Evolutionary conservation across 1,140 invertebrate species (phyloP).

Genomic region (Ips nitidus): DNA sequence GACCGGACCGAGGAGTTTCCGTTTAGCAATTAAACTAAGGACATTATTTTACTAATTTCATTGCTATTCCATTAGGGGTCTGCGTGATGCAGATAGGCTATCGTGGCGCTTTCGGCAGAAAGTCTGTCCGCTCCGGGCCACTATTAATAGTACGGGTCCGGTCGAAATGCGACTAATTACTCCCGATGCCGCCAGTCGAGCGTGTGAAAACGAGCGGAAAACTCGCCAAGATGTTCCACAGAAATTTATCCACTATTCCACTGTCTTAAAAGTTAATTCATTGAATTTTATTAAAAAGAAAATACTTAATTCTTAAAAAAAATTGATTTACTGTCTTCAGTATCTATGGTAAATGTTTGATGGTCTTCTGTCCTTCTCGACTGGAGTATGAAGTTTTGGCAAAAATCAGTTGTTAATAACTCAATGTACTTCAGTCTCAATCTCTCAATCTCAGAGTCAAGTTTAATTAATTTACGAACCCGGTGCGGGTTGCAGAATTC

Average conservation of each 20-base stretch:
- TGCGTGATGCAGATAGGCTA: constrained; percentile 51
- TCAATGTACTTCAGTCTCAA: no score
- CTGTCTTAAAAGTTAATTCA: no score
- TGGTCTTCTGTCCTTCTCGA: no score
- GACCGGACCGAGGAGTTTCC: constrained; percentile 43
- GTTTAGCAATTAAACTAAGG: constrained; percentile 51
- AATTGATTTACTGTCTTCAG: no score
- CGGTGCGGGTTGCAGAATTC: no score
- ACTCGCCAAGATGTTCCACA: constrained; percentile 4
- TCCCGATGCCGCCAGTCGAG: constrained; percentile 10
- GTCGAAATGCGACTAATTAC: constrained; percentile 42
- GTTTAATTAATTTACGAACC: no score
- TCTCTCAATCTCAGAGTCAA: no score
- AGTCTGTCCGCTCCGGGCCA: constrained; percentile 39
- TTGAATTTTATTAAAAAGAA: no score
- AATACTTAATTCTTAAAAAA: no score
- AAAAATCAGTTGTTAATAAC: no score
- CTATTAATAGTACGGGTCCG: constrained; percentile 42
- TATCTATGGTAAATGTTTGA: no score
- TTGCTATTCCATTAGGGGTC: constrained; percentile 52
- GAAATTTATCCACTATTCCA: not conserved
- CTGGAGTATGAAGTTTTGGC: no score
- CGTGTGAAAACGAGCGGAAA: constrained; percentile 24
- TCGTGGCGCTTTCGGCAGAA: constrained; percentile 35
- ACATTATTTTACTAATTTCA: constrained; percentile 53